Evolutionary conservation across 2,888 invertebrate genomes (phyloP).

Genomic region (Xanthia togata): DNA sequence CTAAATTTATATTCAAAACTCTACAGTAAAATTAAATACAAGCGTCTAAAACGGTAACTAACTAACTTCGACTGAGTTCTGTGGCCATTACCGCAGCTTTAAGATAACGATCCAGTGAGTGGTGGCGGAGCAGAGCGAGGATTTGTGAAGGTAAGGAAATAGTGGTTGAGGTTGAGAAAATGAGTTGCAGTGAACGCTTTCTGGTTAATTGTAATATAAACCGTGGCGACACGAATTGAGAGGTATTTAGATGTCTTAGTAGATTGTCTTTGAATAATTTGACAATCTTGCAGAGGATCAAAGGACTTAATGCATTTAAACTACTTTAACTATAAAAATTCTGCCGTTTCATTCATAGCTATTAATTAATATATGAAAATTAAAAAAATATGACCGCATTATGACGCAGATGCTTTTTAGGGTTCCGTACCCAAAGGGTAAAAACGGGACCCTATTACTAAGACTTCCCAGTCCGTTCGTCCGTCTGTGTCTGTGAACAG

Average conservation of each 20-base stretch:
- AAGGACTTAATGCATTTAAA: neutral
- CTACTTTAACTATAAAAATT: neutral
- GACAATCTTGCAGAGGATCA: neutral
- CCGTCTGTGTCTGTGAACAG: too few species aligned
- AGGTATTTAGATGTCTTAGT: neutral
- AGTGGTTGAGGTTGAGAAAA: slow-evolving; percentile 10
- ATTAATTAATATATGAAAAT: too few species aligned
- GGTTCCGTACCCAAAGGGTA: too few species aligned
- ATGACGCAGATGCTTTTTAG: too few species aligned
- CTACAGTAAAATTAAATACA: slow-evolving; percentile 65
- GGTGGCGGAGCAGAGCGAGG: slow-evolving; percentile 3
- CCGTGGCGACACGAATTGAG: neutral
- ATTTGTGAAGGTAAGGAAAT: slow-evolving; percentile 9
- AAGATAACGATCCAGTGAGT: slow-evolving; percentile 50
- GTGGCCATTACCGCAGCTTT: slow-evolving; percentile 62
- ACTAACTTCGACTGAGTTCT: slow-evolving; percentile 62
- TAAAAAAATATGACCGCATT: too few species aligned
- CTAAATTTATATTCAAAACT: slow-evolving; percentile 54
- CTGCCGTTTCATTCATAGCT: neutral
- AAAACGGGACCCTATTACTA: too few species aligned
- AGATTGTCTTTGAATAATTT: neutral
- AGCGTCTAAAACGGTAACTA: slow-evolving; percentile 63
- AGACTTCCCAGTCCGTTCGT: too few species aligned
- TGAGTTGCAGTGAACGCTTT: neutral
- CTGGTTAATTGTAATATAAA: neutral